These are phyloP conservation scores for Pangasius djambal DNA, from an alignment of 2,797 vertebrate species.

Conservation along the genomic window DNA sequence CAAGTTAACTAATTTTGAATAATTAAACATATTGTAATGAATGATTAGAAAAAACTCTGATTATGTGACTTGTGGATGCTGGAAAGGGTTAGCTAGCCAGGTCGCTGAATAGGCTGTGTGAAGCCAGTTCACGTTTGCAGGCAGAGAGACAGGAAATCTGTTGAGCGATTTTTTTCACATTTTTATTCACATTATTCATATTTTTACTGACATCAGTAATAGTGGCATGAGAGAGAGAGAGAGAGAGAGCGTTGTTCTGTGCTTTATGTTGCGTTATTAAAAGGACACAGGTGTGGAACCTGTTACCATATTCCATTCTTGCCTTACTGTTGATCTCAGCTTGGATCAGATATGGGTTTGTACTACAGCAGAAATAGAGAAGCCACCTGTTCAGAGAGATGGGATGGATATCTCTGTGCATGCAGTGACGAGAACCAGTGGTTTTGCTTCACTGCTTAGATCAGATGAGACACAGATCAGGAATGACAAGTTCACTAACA, in stretches of 20 bases:
- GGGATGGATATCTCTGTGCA: constrained; percentile 46
- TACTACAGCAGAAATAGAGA: constrained; percentile 28
- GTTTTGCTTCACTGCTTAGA: constrained; percentile 34
- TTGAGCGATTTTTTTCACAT: background rate
- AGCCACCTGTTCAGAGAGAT: constrained; percentile 48
- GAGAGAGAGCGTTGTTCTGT: background rate
- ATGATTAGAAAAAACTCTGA: background rate
- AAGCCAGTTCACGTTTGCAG: background rate
- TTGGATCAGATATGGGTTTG: constrained; percentile 45
- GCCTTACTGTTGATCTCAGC: constrained; percentile 41
- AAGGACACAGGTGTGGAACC: constrained; percentile 47
- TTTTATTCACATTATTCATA: background rate
- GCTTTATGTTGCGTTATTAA: constrained; percentile 5
- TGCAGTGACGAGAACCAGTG: constrained; percentile 44
- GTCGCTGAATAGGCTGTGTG: too few relatives aligned
- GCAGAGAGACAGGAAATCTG: background rate
- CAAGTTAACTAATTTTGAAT: background rate
- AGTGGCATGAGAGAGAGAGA: background rate
- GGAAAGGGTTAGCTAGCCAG: background rate
- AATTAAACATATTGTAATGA: background rate
- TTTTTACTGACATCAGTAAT: background rate
- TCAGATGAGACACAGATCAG: constrained; percentile 58
- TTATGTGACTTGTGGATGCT: background rate
- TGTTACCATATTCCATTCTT: constrained; percentile 27
- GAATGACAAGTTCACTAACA: constrained; percentile 1